phyloP scores from a whole-genome alignment of 2,113 vertebrate species.

The Rhinolophus ferrumequinum region DNA sequence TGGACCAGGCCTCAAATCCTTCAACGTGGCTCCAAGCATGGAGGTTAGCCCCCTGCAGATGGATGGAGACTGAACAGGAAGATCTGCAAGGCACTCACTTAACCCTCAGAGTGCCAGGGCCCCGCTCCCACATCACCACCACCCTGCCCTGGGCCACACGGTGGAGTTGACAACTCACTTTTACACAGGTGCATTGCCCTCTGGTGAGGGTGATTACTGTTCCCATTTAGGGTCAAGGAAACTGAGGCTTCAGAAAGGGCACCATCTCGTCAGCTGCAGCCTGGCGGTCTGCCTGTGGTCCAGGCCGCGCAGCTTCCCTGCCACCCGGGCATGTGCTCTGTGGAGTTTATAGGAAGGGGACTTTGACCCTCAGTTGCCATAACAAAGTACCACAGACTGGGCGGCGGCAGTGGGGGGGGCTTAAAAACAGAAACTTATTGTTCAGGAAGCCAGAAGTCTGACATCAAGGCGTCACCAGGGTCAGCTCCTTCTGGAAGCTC shows the following conservation, averaged over 20 bases:
- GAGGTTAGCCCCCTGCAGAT: not conserved
- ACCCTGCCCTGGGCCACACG: accelerated
- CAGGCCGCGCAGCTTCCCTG: not conserved
- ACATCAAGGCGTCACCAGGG: not conserved
- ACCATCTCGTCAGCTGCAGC: accelerated
- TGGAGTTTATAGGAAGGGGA: not conserved
- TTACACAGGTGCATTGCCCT: no score
- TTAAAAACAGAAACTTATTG: not conserved
- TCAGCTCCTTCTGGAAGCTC: not conserved
- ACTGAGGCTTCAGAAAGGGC: not conserved
- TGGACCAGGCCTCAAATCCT: not conserved
- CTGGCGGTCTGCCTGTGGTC: not conserved
- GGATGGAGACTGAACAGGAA: not conserved
- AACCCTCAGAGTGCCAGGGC: no score
- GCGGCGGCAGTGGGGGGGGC: not conserved
- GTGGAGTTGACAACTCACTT: accelerated
- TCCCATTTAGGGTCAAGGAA: not conserved
- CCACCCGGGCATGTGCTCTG: not conserved
- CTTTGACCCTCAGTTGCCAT: not conserved
- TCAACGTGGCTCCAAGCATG: accelerated
- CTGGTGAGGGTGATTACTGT: accelerated
- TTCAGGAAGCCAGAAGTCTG: not conserved
- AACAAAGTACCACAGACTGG: not conserved
- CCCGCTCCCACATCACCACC: accelerated
- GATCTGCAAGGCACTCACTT: not conserved